Base-by-base conservation (phyloP, 2,113 vertebrate species). In the Elaphurus davidianus region DNA sequence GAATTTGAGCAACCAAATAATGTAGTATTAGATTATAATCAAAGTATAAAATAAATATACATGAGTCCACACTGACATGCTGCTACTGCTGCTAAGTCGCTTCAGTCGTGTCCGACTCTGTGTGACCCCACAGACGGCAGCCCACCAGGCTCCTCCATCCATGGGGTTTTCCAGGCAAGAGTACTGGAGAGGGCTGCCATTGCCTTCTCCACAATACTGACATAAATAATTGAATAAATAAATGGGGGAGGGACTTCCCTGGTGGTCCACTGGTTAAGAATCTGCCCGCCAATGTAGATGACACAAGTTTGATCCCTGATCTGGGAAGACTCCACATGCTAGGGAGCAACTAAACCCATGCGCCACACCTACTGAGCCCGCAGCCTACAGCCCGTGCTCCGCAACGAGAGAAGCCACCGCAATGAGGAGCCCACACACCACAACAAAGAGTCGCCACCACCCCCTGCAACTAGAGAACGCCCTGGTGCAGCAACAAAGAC, bases 401-500 rank as follows among this genome's bases (percentile, higher is more conserved):
- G 12, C 25, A 27, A 7, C 0, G 12, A 76, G 36, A 43, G 71
- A 76, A 43, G 36, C 23, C 36, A 6, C 40, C 0, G 12, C 12
- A 6, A 14, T 4, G 21, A 25, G 71, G 25, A 3, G 23, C 12
- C 71, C 36, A 1, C 23, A 14, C 12, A 1, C 1, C 0, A 23
- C 71, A 43, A 13, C 36, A 43, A n/a, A 17, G 71, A 76, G 71
- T 27, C 0, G 1, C 71, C 71, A 43, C 36, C 40, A 43, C 36
- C 23, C 71, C 14, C 40, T 27, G 36, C 71, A 27, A 76, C 23
- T 43, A 76, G 71, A 43, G 36, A 27, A 43, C 7, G 71, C 40
- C 71, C 12, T 14, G 36, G 71, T 43, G 71, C 12, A 27, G 71
- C 23, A 27, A 27, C n/a, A 14, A 25, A 76, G 40, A 27, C 23